Base-by-base conservation (phyloP, 2,797 vertebrate species). In the Aotus griseimembra region DNA sequence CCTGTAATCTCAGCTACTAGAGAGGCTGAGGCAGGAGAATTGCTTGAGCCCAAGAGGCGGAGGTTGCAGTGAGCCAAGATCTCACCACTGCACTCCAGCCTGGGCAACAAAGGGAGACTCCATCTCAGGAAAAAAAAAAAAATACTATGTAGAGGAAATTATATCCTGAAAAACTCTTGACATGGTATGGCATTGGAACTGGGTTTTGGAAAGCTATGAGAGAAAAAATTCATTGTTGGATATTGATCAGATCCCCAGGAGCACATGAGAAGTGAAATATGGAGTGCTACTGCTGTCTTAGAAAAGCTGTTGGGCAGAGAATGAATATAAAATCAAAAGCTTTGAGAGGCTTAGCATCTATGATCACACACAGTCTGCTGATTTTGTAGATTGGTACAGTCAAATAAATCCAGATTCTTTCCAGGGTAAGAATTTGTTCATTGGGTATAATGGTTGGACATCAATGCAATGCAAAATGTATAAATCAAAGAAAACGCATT, bases 361-460 rank as follows among this genome's bases (percentile, higher is more conserved):
- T 17, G 20, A 88, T 24, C 48, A 36, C 70, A 88, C 41, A 36
- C 93, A 90, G 91, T 58, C 39, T 90, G 11, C 55, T 88, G 75
- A 64, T 82, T 91, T 80, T 58, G 26, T 50, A 55, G 33, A 87
- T 33, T 90, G 83, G 75, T 55, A 83, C 92, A 77, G 90, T 88
- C 39, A 93, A 94, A 58, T 48, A 95, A 95, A 94, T 91, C 44
- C 58, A 90, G 50, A 67, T 94, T 82, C 81, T 79, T 72, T 77
- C 14, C 7, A 57, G 50, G 46, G 41, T 82, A 75, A 67, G 81
- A 92, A 82, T 75, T 33, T 44, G 13, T 50, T 86, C 64, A 6
- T 77, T 76, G 30, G 22, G 2, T 75, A 4, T 75, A 44, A 48
- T 30, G 30, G 12, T 39, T 26, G 22, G n/a, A 58, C 17, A 20